These are phyloP conservation scores for Iselma pallidipennis DNA, from an alignment of 2,888 invertebrate genomes.

Conservation along the genomic window DNA sequence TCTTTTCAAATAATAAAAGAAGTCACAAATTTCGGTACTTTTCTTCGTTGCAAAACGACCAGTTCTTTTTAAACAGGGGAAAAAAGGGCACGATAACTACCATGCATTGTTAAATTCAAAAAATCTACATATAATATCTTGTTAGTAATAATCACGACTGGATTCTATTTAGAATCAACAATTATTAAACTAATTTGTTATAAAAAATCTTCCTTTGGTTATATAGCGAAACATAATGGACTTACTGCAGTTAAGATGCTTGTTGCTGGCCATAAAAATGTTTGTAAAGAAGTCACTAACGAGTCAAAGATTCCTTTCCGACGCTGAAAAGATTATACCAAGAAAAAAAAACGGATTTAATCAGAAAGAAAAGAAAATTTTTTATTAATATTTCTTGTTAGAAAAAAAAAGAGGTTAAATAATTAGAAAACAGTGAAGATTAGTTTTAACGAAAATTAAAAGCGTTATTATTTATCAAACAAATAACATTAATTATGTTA, in stretches of 20 bases:
- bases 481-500: background rate
- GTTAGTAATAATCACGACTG: too few species aligned
- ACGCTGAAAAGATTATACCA: constrained; percentile 37
- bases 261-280: constrained; percentile 49
- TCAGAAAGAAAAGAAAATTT: background rate
- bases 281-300: constrained; percentile 46
- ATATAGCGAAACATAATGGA: constrained; percentile 27
- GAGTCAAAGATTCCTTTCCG: constrained; percentile 45
- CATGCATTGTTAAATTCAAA: constrained; percentile 21
- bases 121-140: constrained; percentile 7
- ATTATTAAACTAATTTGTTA: background rate
- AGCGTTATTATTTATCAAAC: too few species aligned
- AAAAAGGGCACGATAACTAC: constrained; percentile 5
- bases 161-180: constrained; percentile 2
- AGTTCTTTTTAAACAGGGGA: background rate
- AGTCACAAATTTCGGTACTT: background rate
- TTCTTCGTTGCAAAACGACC: background rate
- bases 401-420: too few species aligned
- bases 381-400: background rate
- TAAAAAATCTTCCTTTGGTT: background rate
- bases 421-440: background rate
- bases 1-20: background rate
- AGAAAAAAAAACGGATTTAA: constrained; percentile 5
- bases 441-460: background rate
- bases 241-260: constrained; percentile 46